Evolutionary conservation across 2,888 invertebrate species (phyloP).

Genomic region (Himalopsyche japonica): DNA sequence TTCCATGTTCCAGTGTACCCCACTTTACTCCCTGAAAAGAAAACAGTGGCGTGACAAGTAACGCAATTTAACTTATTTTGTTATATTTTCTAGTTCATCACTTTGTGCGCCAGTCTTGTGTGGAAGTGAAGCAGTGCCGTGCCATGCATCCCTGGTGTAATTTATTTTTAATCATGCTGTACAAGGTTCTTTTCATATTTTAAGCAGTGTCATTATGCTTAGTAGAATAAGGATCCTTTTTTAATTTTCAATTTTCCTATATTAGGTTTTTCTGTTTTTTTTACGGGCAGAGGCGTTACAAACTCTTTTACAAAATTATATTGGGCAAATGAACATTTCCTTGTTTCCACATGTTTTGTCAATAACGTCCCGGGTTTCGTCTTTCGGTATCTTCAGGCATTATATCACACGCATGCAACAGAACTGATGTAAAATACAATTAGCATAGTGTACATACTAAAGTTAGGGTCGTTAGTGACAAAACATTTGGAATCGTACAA

Average conservation of each 20-base stretch:
- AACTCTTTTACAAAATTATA: too few species aligned
- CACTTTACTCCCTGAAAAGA: not conserved
- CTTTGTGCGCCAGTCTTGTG: not conserved
- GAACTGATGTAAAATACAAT: too few species aligned
- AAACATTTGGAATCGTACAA: too few species aligned
- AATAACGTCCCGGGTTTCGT: too few species aligned
- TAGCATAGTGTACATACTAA: too few species aligned
- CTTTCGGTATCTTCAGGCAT: too few species aligned
- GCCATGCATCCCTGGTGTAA: not conserved
- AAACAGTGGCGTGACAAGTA: not conserved
- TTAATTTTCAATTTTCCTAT: not conserved
- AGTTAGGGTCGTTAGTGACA: too few species aligned
- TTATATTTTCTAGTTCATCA: not conserved
- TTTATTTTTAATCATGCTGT: not conserved
- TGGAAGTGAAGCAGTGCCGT: not conserved
- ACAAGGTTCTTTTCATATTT: not conserved
- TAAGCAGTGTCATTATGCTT: not conserved
- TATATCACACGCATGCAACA: too few species aligned
- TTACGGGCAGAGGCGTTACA: not conserved
- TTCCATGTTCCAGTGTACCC: not conserved
- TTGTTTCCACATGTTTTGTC: too few species aligned
- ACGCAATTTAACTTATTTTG: not conserved
- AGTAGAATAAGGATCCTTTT: not conserved
- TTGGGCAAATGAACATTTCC: too few species aligned
- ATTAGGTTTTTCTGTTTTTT: not conserved